Conservation (phyloP, 1,140 invertebrate species). For the Drosophila ercepeae region DNA sequence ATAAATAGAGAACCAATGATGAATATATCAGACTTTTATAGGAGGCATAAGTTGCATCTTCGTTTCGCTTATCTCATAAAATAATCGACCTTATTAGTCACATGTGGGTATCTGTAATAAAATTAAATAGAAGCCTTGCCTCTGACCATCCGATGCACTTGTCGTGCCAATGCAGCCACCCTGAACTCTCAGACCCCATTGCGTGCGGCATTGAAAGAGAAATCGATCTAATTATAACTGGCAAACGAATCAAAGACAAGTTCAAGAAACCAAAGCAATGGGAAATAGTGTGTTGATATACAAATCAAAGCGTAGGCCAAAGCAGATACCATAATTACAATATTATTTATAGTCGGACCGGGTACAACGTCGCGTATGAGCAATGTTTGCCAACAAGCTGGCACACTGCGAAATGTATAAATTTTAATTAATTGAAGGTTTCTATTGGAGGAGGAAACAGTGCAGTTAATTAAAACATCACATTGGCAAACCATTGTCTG, state of each 20-base stretch:
- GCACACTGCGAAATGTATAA: neutral
- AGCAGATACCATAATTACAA: slow-evolving; percentile 5
- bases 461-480: slow-evolving; percentile 34
- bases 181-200: slow-evolving; percentile 30
- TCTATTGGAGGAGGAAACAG: neutral
- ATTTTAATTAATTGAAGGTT: slow-evolving; percentile 14
- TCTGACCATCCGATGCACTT: slow-evolving; percentile 18
- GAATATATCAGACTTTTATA: no score
- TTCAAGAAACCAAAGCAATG: slow-evolving; percentile 34
- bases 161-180: slow-evolving; percentile 26
- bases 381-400: slow-evolving; percentile 4
- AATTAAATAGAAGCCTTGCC: slow-evolving; percentile 18
- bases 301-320: neutral
- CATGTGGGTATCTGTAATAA: slow-evolving; percentile 1
- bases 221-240: slow-evolving; percentile 43
- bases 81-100: neutral
- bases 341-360: slow-evolving; percentile 18
- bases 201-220: slow-evolving; percentile 37
- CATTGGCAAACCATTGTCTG: neutral
- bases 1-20: no score
- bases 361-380: slow-evolving; percentile 18
- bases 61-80: neutral
- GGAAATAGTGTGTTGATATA: neutral
- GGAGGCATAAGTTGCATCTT: no score
- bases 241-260: slow-evolving; percentile 23